Evolutionary conservation across 2,797 vertebrate species (phyloP).

Genomic region (Smutsia gigantea): DNA sequence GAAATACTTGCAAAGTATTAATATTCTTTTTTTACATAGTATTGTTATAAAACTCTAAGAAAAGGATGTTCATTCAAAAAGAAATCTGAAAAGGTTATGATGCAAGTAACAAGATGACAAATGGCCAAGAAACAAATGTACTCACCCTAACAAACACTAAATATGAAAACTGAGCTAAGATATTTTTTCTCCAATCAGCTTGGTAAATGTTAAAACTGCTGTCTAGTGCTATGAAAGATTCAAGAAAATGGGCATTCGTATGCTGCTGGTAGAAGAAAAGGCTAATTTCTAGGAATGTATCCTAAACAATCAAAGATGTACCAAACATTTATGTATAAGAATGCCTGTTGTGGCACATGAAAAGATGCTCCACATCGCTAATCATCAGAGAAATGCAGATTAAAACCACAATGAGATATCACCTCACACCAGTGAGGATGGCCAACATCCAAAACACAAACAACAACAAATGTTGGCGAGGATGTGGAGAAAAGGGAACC

Average conservation of each 20-base stretch:
- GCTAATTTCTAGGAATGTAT: constrained; percentile 9
- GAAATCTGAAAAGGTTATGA: neutral
- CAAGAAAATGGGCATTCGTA: neutral
- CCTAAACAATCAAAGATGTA: constrained; percentile 8
- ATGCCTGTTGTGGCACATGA: neutral
- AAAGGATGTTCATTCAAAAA: neutral
- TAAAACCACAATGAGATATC: too few relatives aligned
- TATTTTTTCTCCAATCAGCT: neutral
- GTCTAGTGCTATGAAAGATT: neutral
- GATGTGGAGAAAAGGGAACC: too few relatives aligned
- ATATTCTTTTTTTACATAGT: neutral
- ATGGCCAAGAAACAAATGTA: neutral
- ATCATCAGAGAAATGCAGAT: too few relatives aligned
- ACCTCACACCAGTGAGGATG: too few relatives aligned
- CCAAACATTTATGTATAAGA: neutral
- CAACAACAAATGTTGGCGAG: too few relatives aligned
- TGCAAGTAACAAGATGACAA: neutral
- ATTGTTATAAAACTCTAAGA: neutral
- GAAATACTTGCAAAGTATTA: neutral
- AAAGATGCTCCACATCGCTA: too few relatives aligned
- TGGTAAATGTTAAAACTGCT: constrained; percentile 7
- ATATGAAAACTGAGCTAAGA: neutral
- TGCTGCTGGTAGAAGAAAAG: neutral
- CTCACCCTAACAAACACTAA: neutral
- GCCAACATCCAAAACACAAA: too few relatives aligned